Evolutionary conservation across 2,113 vertebrate species (phyloP).

Genomic region (Nyctereutes procyonoides): DNA sequence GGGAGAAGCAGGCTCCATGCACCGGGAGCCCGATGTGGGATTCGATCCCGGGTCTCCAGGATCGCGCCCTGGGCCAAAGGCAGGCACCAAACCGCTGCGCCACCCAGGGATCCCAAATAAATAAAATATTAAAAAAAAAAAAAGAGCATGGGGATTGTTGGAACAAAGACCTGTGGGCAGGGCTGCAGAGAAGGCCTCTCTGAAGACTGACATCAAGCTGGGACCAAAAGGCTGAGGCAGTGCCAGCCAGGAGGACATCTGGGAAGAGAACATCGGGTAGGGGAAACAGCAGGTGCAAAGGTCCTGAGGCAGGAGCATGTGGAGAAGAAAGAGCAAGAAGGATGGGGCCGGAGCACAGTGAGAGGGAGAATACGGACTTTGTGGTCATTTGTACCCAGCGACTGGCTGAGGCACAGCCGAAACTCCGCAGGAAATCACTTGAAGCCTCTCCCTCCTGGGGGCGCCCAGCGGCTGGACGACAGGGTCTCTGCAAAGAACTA

Average conservation of each 20-base stretch:
- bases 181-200: not conserved
- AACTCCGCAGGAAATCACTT: not conserved
- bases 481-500: not conserved
- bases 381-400: no score
- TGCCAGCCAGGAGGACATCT: not conserved
- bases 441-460: not conserved
- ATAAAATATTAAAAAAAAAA: no score
- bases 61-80: no score
- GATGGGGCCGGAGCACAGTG: not conserved
- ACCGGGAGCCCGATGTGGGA: no score
- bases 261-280: not conserved
- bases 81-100: no score
- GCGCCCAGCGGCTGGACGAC: not conserved
- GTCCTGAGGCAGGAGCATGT: not conserved
- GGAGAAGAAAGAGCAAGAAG: not conserved
- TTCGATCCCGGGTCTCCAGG: no score
- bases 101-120: no score
- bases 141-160: no score
- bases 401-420: not conserved
- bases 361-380: not conserved
- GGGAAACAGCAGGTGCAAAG: not conserved
- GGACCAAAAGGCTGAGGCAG: not conserved
- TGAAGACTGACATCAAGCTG: not conserved
- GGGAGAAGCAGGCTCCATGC: no score
- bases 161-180: not conserved